Conservation (phyloP, 2,113 vertebrate species). For the Austrofundulus limnaeus region DNA sequence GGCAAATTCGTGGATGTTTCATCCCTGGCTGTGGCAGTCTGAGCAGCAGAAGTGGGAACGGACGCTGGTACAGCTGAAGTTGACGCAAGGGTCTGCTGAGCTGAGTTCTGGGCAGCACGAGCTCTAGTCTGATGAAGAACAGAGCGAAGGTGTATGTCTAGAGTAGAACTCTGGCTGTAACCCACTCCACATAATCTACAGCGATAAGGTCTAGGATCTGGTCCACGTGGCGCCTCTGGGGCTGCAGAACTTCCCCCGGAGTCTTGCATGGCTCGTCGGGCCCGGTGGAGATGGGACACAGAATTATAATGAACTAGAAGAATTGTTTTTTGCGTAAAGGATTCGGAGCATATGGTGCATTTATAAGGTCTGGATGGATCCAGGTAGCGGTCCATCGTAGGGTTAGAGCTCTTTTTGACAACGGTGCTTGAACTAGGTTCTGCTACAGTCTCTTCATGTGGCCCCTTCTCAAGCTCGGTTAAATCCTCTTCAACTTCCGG, state of each 20-base stretch:
- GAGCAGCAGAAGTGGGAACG: constrained; percentile 35
- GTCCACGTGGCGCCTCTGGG: constrained; percentile 86
- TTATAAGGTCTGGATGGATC: constrained; percentile 97
- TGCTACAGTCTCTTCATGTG: constrained; percentile 85
- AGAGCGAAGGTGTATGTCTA: constrained; percentile 98
- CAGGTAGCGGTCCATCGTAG: constrained; percentile 95
- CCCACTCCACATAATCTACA: constrained; percentile 95
- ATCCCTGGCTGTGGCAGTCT: constrained; percentile 42
- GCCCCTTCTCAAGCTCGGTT: constrained; percentile 83
- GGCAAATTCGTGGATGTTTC: constrained; percentile 54
- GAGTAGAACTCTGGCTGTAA: constrained; percentile 97
- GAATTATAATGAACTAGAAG: constrained; percentile 98
- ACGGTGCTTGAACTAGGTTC: constrained; percentile 85
- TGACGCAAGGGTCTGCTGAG: constrained; percentile 80
- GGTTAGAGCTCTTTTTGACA: constrained; percentile 90
- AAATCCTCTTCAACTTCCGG: constrained; percentile 85
- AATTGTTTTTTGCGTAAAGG: constrained; percentile 98
- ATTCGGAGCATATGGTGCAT: constrained; percentile 97
- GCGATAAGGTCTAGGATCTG: constrained; percentile 95
- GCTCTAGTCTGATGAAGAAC: constrained; percentile 98
- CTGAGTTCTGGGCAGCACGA: constrained; percentile 82
- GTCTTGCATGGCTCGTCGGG: constrained; percentile 94
- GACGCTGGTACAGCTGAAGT: constrained; percentile 62
- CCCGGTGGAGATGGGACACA: constrained; percentile 95
- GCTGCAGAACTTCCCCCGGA: constrained; percentile 81